Evolutionary conservation across 2,888 invertebrate species (phyloP).

Genomic region (Thymelicus sylvestris): DNA sequence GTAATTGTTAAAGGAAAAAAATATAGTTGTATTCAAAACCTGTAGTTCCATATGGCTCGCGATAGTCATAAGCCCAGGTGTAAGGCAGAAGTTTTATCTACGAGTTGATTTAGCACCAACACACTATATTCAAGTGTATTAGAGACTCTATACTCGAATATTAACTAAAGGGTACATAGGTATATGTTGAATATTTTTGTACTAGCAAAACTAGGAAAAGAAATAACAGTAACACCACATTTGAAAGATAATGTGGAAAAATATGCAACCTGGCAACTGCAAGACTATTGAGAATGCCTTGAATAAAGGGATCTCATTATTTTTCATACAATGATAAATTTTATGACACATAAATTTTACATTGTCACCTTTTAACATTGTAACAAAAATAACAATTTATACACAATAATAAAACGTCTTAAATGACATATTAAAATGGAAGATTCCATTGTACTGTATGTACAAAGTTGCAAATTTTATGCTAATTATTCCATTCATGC

Average conservation of each 20-base stretch:
- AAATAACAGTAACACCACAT: too few relatives aligned
- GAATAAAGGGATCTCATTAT: too few relatives aligned
- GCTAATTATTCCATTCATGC: conserved; percentile 1
- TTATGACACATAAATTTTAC: too few relatives aligned
- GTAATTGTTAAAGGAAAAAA: neutral
- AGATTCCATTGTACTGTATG: conserved; percentile 5
- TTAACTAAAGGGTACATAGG: neutral
- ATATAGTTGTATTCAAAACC: conserved; percentile 64
- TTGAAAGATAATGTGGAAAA: too few relatives aligned
- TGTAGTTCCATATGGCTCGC: conserved; percentile 68
- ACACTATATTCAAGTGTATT: conserved; percentile 58
- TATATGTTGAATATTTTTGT: too few relatives aligned
- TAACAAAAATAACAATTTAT: too few relatives aligned
- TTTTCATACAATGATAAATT: too few relatives aligned
- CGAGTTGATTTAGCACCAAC: conserved; percentile 82
- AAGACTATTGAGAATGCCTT: too few relatives aligned
- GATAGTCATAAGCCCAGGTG: conserved; percentile 68
- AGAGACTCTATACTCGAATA: conserved; percentile 81
- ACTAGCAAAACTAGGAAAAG: too few relatives aligned
- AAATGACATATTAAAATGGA: neutral
- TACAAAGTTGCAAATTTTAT: conserved; percentile 14
- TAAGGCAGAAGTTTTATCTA: conserved; percentile 63
- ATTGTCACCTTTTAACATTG: too few relatives aligned
- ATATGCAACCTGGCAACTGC: too few relatives aligned
- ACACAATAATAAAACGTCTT: neutral